phyloP scores from a whole-genome alignment of 2,888 invertebrate species.

The Tachina grossa region DNA sequence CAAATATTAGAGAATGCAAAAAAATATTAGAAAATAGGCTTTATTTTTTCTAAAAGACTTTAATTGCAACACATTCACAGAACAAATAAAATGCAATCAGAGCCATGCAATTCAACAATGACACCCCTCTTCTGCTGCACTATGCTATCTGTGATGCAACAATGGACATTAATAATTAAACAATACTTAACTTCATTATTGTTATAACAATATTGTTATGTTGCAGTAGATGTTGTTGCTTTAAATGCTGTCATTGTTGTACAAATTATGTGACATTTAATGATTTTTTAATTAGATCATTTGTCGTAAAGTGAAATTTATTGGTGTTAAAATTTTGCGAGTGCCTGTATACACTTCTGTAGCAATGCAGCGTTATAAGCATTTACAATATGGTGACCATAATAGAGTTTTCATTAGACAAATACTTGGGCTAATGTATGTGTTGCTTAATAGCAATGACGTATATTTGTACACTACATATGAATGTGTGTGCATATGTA shows the following conservation, averaged over 20 bases:
- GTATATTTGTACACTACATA: not conserved
- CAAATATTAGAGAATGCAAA: no score
- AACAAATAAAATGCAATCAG: not conserved
- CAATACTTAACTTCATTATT: slow-evolving; percentile 42
- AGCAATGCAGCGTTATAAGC: not conserved
- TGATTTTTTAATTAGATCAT: slow-evolving; percentile 73
- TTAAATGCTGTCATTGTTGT: slow-evolving; percentile 30
- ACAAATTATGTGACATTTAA: slow-evolving; percentile 69
- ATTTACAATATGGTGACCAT: slow-evolving; percentile 19
- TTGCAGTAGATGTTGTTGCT: slow-evolving; percentile 22
- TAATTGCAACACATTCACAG: not conserved
- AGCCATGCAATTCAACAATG: not conserved
- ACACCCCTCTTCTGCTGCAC: not conserved
- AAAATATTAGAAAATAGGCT: no score
- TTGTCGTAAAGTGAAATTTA: slow-evolving; percentile 71
- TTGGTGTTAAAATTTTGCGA: slow-evolving; percentile 60
- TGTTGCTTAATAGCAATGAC: not conserved
- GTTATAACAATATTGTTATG: slow-evolving; percentile 3
- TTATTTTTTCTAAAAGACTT: not conserved
- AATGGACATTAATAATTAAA: slow-evolving; percentile 40
- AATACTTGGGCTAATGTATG: slow-evolving; percentile 3
- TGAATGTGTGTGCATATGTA: not conserved
- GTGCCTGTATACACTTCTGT: slow-evolving; percentile 20
- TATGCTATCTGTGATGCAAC: not conserved
- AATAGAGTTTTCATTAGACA: slow-evolving; percentile 47